These are phyloP conservation scores for Protaetia brevitarsis DNA, from an alignment of 1,140 invertebrate genomes.

Conservation along the genomic window DNA sequence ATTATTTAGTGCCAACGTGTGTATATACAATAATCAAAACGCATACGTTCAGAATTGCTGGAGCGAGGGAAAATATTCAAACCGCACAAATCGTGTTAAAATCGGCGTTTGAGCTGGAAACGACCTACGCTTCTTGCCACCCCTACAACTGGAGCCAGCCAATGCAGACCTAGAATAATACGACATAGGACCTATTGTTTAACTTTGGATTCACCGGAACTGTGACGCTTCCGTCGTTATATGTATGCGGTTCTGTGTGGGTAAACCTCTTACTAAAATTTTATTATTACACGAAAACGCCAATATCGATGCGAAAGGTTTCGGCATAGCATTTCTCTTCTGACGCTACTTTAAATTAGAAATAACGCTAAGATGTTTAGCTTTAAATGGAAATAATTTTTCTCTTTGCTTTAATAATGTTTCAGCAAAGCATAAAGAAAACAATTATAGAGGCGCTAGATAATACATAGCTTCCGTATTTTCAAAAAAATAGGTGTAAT, in stretches of 20 bases:
- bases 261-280: neutral
- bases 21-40: neutral
- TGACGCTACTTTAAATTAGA: no score
- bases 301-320: neutral
- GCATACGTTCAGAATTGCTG: conserved; percentile 2
- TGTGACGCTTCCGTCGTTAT: neutral
- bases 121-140: conserved; percentile 21
- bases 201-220: neutral
- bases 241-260: neutral
- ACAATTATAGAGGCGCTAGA: no score
- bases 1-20: neutral
- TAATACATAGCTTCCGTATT: no score
- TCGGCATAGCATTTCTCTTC: no score
- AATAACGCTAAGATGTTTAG: no score
- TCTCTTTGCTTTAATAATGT: no score
- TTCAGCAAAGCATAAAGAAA: no score
- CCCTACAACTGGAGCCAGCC: neutral
- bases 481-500: no score
- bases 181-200: neutral
- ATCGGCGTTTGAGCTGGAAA: conserved; percentile 19
- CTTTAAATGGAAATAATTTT: no score
- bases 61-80: neutral
- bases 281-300: neutral
- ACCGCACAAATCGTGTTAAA: conserved; percentile 20
- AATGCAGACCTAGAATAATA: conserved; percentile 9